Evolutionary conservation across 2,113 vertebrate species (phyloP), one percentile per base, ranked within the genome.

Genomic region (Protomyctophum bolini): DNA sequence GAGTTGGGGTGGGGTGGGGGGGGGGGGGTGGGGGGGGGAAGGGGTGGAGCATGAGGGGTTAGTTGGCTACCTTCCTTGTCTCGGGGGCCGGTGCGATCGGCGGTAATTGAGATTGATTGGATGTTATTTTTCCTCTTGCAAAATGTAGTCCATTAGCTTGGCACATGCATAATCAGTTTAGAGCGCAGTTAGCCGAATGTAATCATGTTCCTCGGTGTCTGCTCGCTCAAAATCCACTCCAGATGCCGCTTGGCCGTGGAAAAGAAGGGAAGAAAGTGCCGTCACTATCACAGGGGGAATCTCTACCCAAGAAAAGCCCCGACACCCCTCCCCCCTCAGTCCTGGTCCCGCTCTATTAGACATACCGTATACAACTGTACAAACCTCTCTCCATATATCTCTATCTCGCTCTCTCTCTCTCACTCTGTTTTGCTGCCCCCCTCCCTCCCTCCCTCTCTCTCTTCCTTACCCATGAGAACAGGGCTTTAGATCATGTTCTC

Each of bases 121-220:
- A 97, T 97, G 96, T 97, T 97, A 97, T 97, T 98, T 98, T 97
- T 97, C 96, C 96, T 97, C 96, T 96, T 95, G 96, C 96, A 98
- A 98, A 98, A 98, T 98, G 96, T 97, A 97, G 98, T 98, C 97
- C 98, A 98, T 99, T 99, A 97, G 96, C 95, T 96, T 96, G 95
- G 97, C 96, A 98, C 97, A 98, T 98, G 96, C 96, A 97, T 99
- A 97, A 98, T 99, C 96, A 98, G 97, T 97, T 98, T 98, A 98
- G 96, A 96, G 96, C 95, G 94, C 96, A 98, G 97, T 98, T 98
- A 98, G 98, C 96, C 95, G 95, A 96, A 94, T 98, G 96, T 98
- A 98, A 99, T 99, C 96, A 95, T 97, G 97, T 97, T 99, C 97
- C 96, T 96, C 93, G 94, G 96, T 98, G 97, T 97, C 95, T 97